phyloP scores from a whole-genome alignment of 2,113 vertebrate species.

The Motacilla tschutschensis region DNA sequence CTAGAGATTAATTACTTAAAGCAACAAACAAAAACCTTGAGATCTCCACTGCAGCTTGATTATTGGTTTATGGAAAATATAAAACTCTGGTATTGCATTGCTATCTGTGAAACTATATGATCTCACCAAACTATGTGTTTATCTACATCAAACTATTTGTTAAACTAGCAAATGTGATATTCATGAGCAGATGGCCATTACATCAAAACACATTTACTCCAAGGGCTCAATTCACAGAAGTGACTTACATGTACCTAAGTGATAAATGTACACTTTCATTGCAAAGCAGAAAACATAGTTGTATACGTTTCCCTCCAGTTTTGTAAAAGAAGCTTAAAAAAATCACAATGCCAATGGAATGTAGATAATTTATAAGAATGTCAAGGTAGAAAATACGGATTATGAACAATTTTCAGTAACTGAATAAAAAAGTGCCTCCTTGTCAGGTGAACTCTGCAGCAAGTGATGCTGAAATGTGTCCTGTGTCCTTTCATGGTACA shows the following conservation, averaged over 20 bases:
- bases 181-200: slow-evolving; percentile 73
- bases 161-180: slow-evolving; percentile 59
- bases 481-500: not conserved
- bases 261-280: slow-evolving; percentile 54
- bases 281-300: slow-evolving; percentile 23
- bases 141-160: slow-evolving; percentile 56
- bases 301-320: slow-evolving; percentile 41
- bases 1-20: slow-evolving; percentile 8
- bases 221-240: slow-evolving; percentile 62
- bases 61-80: slow-evolving; percentile 12
- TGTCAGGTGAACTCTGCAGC: not conserved
- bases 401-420: not conserved
- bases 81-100: slow-evolving; percentile 37
- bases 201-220: slow-evolving; percentile 70
- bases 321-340: slow-evolving; percentile 28
- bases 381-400: slow-evolving; percentile 19
- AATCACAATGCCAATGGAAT: not conserved
- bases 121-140: slow-evolving; percentile 57
- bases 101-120: slow-evolving; percentile 58
- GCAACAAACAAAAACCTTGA: not conserved
- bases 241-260: slow-evolving; percentile 58
- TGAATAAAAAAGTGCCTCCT: not conserved
- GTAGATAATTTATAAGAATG: slow-evolving; percentile 14
- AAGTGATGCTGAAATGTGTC: not conserved
- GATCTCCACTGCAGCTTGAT: not conserved